Evolutionary conservation across 2,888 invertebrate genomes (phyloP).

Genomic region (Plagiodera versicolora): DNA sequence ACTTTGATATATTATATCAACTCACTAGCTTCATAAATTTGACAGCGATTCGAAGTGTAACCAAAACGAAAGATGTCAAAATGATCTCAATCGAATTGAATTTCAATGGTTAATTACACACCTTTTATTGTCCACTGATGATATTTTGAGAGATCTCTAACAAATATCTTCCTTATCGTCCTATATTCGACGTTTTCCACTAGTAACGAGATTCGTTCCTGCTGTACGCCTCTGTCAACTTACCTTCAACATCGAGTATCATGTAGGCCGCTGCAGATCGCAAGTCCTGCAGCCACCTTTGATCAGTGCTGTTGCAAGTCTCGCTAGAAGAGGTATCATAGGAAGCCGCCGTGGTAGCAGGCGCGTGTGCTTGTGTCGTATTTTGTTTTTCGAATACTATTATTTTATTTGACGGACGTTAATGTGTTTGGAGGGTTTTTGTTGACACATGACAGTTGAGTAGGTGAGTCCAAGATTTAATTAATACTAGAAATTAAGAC

Average conservation of each 20-base stretch:
- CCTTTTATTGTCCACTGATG: too few species aligned
- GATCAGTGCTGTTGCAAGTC: slow-evolving; percentile 47
- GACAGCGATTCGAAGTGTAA: too few species aligned
- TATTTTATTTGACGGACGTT: slow-evolving; percentile 4
- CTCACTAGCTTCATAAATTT: too few species aligned
- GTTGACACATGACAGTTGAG: background rate
- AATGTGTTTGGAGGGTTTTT: slow-evolving; percentile 2
- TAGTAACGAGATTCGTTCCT: background rate
- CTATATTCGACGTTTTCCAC: background rate
- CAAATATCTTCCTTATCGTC: too few species aligned
- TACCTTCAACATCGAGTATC: slow-evolving; percentile 40
- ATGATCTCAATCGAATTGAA: too few species aligned
- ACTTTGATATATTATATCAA: too few species aligned
- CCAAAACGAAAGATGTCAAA: too few species aligned
- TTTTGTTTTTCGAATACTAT: slow-evolving; percentile 20
- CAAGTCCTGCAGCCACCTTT: slow-evolving; percentile 41
- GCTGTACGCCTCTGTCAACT: slow-evolving; percentile 21
- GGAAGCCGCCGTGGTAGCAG: slow-evolving; percentile 24
- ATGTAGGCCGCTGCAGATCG: slow-evolving; percentile 46
- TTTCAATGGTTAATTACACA: too few species aligned
- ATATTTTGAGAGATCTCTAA: too few species aligned
- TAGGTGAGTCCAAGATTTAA: too few species aligned
- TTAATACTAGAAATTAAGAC: background rate
- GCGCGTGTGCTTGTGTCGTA: slow-evolving; percentile 36
- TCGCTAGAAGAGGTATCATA: slow-evolving; percentile 43